Evolutionary conservation across 2,113 vertebrate genomes (phyloP), one percentile per base, ranked within the genome.

Genomic region (Saiga tatarica): DNA sequence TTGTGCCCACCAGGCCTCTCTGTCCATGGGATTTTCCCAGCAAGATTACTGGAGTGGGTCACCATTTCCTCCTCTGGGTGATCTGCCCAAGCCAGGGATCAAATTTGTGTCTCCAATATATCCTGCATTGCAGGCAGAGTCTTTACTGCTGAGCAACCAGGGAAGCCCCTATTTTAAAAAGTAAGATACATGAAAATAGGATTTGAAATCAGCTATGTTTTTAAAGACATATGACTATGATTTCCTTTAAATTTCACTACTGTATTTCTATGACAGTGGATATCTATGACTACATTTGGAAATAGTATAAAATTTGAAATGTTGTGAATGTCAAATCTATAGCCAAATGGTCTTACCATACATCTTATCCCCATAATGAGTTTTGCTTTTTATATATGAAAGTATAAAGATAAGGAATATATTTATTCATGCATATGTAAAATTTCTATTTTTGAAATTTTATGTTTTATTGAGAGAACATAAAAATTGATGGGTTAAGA

Each of bases 321-420:
- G 21, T 11, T 23, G 52, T 87, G 45, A 96, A 36, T 33, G 14
- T 97, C 30, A 60, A 86, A 50, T 53, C 4, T 25, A 39, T 21
- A 36, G 4, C 23, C 62, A 79, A 52, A 6, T 42, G 13, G 4
- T 87, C 85, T 55, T 91, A 5, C 12, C 13, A 26, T 74, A 82
- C 1, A 67, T 2, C 7, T 39, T 45, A 3, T 9, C 15, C 47
- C 12, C 3, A 33, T 7, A 21, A 59, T n/a, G 45, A 17, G 2
- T 33, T 45, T 79, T 83, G 16, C 57, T 62, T 71, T 64, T 74
- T 13, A 45, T 14, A n/a, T 19, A n/a, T 62, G 6, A 78, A 95
- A 88, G 45, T 1, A 57, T 36, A 93, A 25, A 93, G 16, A 36
- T 5, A 76, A 16, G 7, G 50, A 30, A 92, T 55, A 5, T 62